phyloP scores from a whole-genome alignment of 2,888 invertebrate genomes.

The Ecdyonurus torrentis region DNA sequence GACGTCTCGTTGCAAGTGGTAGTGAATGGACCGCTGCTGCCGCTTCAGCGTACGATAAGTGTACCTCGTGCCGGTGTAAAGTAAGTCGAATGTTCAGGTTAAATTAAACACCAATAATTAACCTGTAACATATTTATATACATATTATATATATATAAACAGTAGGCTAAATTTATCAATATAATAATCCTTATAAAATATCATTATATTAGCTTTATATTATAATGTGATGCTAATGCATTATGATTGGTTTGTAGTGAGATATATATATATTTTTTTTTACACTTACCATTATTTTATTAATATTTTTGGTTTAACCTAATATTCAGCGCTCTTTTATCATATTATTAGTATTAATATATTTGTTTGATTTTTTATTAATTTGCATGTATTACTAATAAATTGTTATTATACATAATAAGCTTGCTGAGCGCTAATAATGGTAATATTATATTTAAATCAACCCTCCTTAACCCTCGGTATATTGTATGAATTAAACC shows the following conservation, averaged over 20 bases:
- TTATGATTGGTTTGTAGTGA: background rate
- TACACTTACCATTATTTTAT: constrained; percentile 1
- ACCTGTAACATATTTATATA: too few species aligned
- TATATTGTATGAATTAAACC: too few species aligned
- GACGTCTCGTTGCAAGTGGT: constrained; percentile 39
- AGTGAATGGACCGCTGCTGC: constrained; percentile 36
- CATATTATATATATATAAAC: background rate
- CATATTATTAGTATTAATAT: too few species aligned
- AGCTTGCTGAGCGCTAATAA: constrained; percentile 5
- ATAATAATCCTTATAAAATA: background rate
- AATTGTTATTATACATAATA: constrained; percentile 1
- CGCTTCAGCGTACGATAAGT: constrained; percentile 32
- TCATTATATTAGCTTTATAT: too few species aligned
- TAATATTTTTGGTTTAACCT: too few species aligned
- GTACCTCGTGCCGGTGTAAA: constrained; percentile 58
- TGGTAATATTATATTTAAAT: constrained; percentile 5
- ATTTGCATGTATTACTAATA: constrained; percentile 6
- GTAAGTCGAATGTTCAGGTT: too few species aligned
- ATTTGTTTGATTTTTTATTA: too few species aligned
- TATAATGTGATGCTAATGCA: background rate
- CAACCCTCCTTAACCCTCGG: too few species aligned
- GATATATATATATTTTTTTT: background rate
- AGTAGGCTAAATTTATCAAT: background rate
- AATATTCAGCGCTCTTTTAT: too few species aligned
- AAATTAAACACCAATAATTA: too few species aligned